A percentile compares a stretch with the other conserved stretches of the same genome.
phyloP scores from a whole-genome alignment of 2,888 invertebrate species.

The Stramonita haemastoma region DNA sequence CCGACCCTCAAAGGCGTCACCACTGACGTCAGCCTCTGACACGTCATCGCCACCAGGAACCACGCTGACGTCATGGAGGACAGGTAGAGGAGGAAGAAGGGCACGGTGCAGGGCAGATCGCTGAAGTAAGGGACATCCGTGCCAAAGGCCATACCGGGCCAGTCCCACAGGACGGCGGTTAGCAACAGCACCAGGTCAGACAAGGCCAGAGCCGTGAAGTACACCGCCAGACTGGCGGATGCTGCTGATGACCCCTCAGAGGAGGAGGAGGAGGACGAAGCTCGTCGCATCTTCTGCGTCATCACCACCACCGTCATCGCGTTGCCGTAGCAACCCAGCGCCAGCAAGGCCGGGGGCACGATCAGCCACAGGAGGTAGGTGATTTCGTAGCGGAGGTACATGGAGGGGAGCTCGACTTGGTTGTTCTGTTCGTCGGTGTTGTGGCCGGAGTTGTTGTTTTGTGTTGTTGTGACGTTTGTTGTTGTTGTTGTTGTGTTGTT shows the following conservation, averaged over 20 bases:
- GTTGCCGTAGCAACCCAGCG: neutral
- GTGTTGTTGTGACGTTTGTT: no score
- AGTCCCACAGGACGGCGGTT: neutral
- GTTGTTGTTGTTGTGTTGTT: no score
- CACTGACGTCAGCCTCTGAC: neutral
- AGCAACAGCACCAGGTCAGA: no score
- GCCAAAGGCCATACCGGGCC: neutral
- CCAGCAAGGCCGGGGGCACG: neutral
- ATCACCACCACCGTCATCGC: slow-evolving; percentile 1
- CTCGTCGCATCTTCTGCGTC: neutral
- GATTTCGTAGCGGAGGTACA: neutral
- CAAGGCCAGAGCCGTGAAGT: no score
- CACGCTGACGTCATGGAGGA: no score
- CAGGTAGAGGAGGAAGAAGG: no score
- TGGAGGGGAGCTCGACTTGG: neutral
- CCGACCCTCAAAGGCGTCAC: neutral
- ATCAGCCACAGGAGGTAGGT: neutral
- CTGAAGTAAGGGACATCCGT: neutral
- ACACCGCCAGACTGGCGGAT: no score
- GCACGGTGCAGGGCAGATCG: neutral
- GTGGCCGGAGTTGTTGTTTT: no score
- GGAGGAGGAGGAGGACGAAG: no score
- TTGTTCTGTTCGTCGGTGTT: neutral
- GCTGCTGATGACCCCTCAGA: no score
- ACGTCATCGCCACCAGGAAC: neutral